Conservation (phyloP, 2,113 vertebrate genomes). For the Aleadryas rufinucha region DNA sequence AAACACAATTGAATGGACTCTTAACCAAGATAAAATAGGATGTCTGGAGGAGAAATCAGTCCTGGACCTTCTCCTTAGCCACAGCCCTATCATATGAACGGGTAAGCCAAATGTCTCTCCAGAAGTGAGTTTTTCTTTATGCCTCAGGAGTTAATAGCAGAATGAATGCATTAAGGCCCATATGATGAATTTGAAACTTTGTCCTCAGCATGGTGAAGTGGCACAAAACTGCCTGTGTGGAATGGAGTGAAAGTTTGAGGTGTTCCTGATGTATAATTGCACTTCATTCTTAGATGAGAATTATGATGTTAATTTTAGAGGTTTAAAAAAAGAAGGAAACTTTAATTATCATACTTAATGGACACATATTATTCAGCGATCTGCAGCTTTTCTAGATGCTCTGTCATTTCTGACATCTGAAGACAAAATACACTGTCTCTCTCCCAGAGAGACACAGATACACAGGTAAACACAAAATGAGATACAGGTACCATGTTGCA, state of each 20-base stretch:
- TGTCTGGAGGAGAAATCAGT: constrained; percentile 3
- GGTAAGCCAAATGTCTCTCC: not conserved
- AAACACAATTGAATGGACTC: constrained; percentile 29
- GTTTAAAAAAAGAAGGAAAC: constrained; percentile 22
- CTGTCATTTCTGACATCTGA: constrained; percentile 1
- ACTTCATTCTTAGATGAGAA: constrained; percentile 32
- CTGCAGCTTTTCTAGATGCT: not conserved
- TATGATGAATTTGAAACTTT: not conserved
- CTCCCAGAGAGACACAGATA: not conserved
- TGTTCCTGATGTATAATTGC: constrained; percentile 10
- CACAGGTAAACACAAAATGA: not conserved
- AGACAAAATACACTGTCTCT: not conserved
- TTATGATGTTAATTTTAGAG: constrained; percentile 47
- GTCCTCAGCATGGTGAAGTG: not conserved
- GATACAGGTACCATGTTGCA: not conserved
- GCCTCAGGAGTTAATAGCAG: not conserved
- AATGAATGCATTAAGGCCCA: not conserved
- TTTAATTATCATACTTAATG: constrained; percentile 37
- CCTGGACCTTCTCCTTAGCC: not conserved
- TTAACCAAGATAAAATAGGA: constrained; percentile 20
- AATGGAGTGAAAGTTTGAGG: not conserved
- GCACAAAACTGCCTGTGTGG: not conserved
- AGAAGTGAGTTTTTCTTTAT: not conserved
- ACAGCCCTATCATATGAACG: not conserved
- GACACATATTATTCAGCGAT: not conserved